phyloP scores from a whole-genome alignment of 2,888 invertebrate species.

The Drosophila meridionalis region DNA sequence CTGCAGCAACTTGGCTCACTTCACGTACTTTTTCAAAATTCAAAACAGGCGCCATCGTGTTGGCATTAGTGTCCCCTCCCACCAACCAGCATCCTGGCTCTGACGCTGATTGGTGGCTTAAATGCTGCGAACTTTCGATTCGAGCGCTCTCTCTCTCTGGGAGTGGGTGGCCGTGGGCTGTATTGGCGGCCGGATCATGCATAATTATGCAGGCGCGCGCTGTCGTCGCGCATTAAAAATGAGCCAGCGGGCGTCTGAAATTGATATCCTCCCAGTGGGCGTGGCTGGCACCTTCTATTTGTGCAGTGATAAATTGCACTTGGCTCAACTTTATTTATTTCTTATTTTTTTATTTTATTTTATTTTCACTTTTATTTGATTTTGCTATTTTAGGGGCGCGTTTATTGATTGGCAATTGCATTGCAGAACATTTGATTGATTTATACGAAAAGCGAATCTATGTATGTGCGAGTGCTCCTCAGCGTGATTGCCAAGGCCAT shows the following conservation, averaged over 20 bases:
- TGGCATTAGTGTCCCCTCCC: constrained; percentile 56
- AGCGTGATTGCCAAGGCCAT: constrained; percentile 31
- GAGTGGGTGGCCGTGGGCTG: background rate
- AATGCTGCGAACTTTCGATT: constrained; percentile 59
- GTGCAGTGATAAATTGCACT: constrained; percentile 70
- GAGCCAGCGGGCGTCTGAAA: constrained; percentile 60
- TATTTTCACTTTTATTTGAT: background rate
- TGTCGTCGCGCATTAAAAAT: constrained; percentile 77
- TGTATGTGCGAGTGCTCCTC: background rate
- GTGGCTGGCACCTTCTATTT: constrained; percentile 16
- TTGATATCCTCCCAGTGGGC: constrained; percentile 61
- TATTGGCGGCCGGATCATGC: constrained; percentile 56
- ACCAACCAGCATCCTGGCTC: constrained; percentile 42
- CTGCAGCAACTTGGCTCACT: constrained; percentile 43
- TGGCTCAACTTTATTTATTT: constrained; percentile 28
- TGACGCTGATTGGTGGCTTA: constrained; percentile 81
- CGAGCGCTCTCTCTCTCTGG: constrained; percentile 9
- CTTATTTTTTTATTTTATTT: background rate
- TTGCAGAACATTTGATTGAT: constrained; percentile 56
- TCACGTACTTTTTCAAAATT: constrained; percentile 81
- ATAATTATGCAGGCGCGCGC: constrained; percentile 71
- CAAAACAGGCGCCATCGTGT: constrained; percentile 75
- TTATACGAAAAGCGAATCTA: constrained; percentile 14
- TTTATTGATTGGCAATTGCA: constrained; percentile 62
- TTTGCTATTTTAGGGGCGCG: constrained; percentile 33